Evolutionary conservation across 2,888 invertebrate species (phyloP), one percentile per base, ranked within the genome.

Genomic region (Ditula angustiorana): DNA sequence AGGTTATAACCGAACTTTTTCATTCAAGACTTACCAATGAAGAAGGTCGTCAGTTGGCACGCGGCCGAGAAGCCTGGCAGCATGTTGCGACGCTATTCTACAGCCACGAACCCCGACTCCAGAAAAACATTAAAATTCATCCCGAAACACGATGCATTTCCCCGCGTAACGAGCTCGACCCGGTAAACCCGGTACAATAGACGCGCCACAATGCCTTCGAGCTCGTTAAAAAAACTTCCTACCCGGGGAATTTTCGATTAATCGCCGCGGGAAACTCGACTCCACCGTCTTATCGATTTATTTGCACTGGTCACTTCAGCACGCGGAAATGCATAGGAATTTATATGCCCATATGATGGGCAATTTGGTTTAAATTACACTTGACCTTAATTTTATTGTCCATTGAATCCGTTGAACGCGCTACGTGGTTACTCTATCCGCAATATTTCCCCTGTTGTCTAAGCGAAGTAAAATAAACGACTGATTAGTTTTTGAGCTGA

Each of bases 31-130:
- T 88, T 67, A 89, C 90, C 88, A 70, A 90, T 81, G 70, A 87
- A 85, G 70, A 90, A 82, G 3, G 87, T 82, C 62, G 85, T 76
- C 24, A 89, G 53, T 60, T 81, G 81, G 71, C 90, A 89, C 63
- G 81, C 71, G 13, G 72, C 30, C 28, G 80, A 69, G 21, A 76
- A 67, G 72, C 72, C 77, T 64, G 71, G 61, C 67, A 79, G 71
- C 88, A 89, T 87, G 71, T 79, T 85, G 73, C 72, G 35, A 33
- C 44, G 62, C 66, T 66, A 67, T 50, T 66, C 67, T 61, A 61
- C 59, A 68, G 63, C 69, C 72, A 65, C 72, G 69, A 72, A 76
- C 73, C 69, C 69, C 68, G 71, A 55, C 66, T 63, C 66, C 65
- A 10, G 46, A 41, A 44, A 66, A 63, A 68, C 68, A 69, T 62